Conservation (phyloP, 2,888 invertebrate genomes). For the Melikaiella ostensackeni region DNA sequence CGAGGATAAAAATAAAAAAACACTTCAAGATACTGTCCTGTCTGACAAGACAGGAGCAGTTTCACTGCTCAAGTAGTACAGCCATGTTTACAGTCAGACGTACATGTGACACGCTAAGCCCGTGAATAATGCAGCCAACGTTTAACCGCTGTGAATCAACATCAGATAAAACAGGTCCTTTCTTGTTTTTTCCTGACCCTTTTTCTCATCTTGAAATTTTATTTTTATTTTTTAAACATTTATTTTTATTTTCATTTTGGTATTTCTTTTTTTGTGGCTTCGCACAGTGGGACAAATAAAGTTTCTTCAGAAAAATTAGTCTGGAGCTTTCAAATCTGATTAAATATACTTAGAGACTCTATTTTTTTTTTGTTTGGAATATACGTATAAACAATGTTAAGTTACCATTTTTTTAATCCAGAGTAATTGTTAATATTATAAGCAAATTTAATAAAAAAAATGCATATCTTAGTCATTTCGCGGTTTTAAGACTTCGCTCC, state of each 20-base stretch:
- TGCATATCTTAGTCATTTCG: too few species aligned
- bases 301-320: too few species aligned
- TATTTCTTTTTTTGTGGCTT: background rate
- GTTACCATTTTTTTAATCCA: too few species aligned
- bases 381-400: too few species aligned
- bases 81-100: conserved; percentile 23
- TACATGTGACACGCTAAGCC: background rate
- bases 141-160: conserved; percentile 62
- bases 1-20: background rate
- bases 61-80: conserved; percentile 23
- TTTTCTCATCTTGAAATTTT: background rate
- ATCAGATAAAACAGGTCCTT: conserved; percentile 58
- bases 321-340: too few species aligned
- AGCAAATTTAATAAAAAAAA: too few species aligned
- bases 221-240: background rate
- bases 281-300: too few species aligned
- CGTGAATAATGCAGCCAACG: conserved; percentile 63
- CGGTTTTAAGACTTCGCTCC: too few species aligned
- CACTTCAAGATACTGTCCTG: background rate
- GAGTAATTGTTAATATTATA: too few species aligned
- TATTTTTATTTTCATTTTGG: background rate
- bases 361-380: too few species aligned
- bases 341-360: too few species aligned
- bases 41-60: background rate
- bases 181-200: conserved; percentile 40